phyloP scores from a whole-genome alignment of 2,888 invertebrate species.

The Pandemis cinnamomeana region DNA sequence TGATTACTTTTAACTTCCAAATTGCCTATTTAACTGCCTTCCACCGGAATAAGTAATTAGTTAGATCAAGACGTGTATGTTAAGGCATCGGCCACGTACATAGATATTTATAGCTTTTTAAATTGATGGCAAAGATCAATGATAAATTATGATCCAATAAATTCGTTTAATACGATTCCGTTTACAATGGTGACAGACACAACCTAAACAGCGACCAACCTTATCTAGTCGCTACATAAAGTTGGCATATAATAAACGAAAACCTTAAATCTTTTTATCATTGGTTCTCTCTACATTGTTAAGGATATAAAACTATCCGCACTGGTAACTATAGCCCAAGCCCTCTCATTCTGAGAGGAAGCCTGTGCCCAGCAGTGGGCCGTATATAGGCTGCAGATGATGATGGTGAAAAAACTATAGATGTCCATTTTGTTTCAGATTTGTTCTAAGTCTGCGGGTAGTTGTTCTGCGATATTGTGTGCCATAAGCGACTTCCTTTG shows the following conservation, averaged over 20 bases:
- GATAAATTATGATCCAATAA: slow-evolving; percentile 4
- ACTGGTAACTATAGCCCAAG: too few species aligned
- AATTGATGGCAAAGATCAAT: slow-evolving; percentile 7
- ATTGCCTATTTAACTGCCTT: not conserved
- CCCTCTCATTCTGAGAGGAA: too few species aligned
- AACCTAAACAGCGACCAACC: not conserved
- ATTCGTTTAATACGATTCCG: not conserved
- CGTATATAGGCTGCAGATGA: too few species aligned
- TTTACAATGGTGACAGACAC: not conserved
- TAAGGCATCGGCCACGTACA: not conserved
- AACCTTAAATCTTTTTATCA: too few species aligned
- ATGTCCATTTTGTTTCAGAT: too few species aligned
- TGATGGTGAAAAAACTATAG: too few species aligned
- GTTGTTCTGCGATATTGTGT: too few species aligned
- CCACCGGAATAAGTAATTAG: slow-evolving; percentile 7
- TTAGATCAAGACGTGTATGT: not conserved
- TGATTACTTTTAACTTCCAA: slow-evolving; percentile 5
- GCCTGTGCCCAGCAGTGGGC: too few species aligned
- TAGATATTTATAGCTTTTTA: slow-evolving; percentile 11
- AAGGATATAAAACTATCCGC: too few species aligned
- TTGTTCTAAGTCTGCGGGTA: too few species aligned
- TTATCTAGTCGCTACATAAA: not conserved
- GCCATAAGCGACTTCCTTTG: too few species aligned
- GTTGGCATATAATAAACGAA: not conserved
- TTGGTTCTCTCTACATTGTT: too few species aligned